Percentiles rank a stretch among this genome's conserved stretches.
These are phyloP conservation scores for Amia ocellicauda DNA, from an alignment of 2,113 vertebrate species.

Conservation along the genomic window DNA sequence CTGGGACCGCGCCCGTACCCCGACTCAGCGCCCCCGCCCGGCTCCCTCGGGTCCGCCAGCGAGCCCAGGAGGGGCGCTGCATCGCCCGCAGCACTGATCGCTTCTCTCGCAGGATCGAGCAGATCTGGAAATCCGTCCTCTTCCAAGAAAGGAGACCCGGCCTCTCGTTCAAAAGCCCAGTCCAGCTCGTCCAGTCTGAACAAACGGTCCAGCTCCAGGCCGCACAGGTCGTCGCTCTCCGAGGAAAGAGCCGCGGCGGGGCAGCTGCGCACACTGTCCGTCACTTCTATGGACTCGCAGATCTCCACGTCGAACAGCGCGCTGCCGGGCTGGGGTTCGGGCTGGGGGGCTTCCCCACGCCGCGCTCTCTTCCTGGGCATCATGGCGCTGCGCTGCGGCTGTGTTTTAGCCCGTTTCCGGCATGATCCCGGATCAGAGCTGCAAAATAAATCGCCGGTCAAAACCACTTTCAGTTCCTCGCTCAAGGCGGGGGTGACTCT, in stretches of 20 bases:
- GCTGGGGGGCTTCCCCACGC: conserved; percentile 1
- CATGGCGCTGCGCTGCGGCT: conserved; percentile 41
- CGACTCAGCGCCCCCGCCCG: conserved; percentile 20
- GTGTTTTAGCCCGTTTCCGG: neutral
- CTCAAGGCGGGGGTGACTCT: no score
- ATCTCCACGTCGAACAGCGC: conserved; percentile 31
- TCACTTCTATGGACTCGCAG: conserved; percentile 22
- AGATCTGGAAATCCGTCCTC: conserved; percentile 22
- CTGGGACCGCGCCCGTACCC: conserved; percentile 35
- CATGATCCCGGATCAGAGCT: neutral
- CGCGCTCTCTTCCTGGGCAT: conserved; percentile 63
- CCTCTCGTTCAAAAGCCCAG: conserved; percentile 51
- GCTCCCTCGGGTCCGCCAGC: neutral
- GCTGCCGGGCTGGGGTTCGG: conserved; percentile 18
- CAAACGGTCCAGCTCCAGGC: conserved; percentile 54
- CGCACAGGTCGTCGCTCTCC: conserved; percentile 39
- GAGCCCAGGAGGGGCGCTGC: neutral
- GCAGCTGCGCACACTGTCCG: conserved; percentile 17
- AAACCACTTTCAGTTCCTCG: neutral
- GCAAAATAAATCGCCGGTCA: neutral
- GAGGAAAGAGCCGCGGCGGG: conserved; percentile 14
- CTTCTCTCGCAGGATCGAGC: conserved; percentile 26
- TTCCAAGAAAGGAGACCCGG: conserved; percentile 36
- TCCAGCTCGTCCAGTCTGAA: conserved; percentile 50
- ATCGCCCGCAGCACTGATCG: no score